Base-by-base conservation (phyloP, 1,140 invertebrate genomes). In the Lerema accius region DNA sequence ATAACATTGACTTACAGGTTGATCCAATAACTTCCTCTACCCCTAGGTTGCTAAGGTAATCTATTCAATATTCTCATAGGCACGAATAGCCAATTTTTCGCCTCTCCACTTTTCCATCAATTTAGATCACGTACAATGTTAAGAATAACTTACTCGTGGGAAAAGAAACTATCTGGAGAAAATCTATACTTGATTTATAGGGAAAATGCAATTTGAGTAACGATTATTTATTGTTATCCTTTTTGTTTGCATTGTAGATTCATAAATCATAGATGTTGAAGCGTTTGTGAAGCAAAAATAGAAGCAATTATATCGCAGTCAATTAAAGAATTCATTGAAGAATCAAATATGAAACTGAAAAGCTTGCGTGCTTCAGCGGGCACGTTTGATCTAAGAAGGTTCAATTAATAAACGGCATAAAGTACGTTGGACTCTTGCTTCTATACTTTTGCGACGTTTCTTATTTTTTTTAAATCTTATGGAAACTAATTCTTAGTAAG, bases 51-150 rank as follows among this genome's bases (percentile, higher is more conserved):
- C 39, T 17, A 43, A 55, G 26, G 53, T 15, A 35, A 58, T 59
- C 55, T 59, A 46, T 59, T 59, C 43, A 59, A 59, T 48, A 48
- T 59, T 59, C 43, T 40, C 55, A 37, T 59, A 59, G 32, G 55
- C 55, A 59, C 55, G 43, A 48, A 59, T 59, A 59, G 28, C 28
- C 55, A 59, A 59, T 59, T 59, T 59, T 32, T 59, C 43, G 46
- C 43, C 15, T 37, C 16, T 46, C 26, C 42, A 46, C 43, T 37
- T 15, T 46, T 59, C 35, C 43, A 59, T 59, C 55, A 32, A 43
- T 37, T 48, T 59, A 46, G 15, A 59, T 59, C 43, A 59, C 55
- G 42, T 59, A 59, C 42, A 48, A 17, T 23, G 55, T 58, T 46
- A 43, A 58, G 28, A 45, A 40, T 43, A 56, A 40, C 51, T 43